Conservation (phyloP, 2,113 vertebrate species). For the Herpailurus yagouaroundi region DNA sequence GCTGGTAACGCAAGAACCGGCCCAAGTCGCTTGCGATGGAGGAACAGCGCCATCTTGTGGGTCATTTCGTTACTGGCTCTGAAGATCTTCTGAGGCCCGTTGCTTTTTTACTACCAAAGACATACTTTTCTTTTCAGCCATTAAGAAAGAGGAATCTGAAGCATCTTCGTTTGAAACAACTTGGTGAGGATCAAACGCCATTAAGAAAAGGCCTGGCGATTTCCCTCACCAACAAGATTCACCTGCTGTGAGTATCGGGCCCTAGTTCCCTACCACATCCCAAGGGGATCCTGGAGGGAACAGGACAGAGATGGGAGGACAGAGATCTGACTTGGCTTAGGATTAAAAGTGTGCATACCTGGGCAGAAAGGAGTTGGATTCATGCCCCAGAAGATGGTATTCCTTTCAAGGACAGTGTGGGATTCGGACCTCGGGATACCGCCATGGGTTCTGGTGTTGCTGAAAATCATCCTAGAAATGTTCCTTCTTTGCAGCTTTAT, state of each 20-base stretch:
- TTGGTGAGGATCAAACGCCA: background rate
- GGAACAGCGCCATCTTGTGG: constrained; percentile 58
- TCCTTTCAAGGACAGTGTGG: background rate
- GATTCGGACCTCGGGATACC: background rate
- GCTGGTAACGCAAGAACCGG: accelerated
- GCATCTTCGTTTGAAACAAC: background rate
- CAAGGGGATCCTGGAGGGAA: background rate
- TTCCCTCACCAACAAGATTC: background rate
- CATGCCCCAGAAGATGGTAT: background rate
- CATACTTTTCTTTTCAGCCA: background rate
- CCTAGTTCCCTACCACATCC: background rate
- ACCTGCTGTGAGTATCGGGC: background rate
- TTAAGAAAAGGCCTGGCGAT: background rate
- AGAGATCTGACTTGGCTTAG: background rate
- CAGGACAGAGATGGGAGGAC: background rate
- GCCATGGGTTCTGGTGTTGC: background rate
- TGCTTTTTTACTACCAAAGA: constrained; percentile 24
- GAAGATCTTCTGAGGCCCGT: background rate
- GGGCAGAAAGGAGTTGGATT: background rate
- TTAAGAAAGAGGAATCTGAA: background rate
- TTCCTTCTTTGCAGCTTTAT: background rate
- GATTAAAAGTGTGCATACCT: no score
- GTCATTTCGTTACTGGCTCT: accelerated
- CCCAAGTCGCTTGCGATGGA: background rate
- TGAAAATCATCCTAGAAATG: background rate